Evolutionary conservation across 2,888 invertebrate genomes (phyloP), one percentile per base, ranked within the genome.

Genomic region (Odontocolon sp.): DNA sequence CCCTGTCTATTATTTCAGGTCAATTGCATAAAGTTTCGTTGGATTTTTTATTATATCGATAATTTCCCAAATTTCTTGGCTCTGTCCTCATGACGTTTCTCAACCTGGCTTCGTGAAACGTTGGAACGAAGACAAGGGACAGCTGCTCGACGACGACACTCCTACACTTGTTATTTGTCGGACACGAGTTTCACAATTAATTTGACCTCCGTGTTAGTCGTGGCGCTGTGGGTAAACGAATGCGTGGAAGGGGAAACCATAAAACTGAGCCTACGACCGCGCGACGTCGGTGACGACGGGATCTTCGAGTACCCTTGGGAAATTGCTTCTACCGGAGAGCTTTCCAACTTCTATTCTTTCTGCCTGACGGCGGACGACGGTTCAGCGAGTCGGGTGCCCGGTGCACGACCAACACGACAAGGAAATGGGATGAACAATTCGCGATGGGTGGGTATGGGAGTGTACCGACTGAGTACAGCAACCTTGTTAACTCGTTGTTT

Each of bases 241-340:
- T 38, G 23, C 26, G 23, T 31, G 38, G 11, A 36, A 50, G 9
- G 26, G 47, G 5, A 9, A 4, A 38, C 36, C 26, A 36, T 50
- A 64, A 64, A 64, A 64, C 26, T 50, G 59, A 14, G 28, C 59
- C 42, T 40, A 36, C 36, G 63, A 33, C 33, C 33, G 14, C 47
- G 33, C 54, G 14, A 9, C 8, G 16, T 31, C 9, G 16, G 33
- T 18, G 14, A n/a, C 18, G 9, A 54, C 54, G 31, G 80, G 81
- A 86, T 82, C 77, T 80, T 77, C 73, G 77, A 78, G 83, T 71
- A 81, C 86, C 85, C 86, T 59, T 78, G 87, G 86, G 87, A 87
- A 87, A 87, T 87, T 84, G 87, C 83, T 84, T 84, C 82, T 77
- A 78, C 83, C 72, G 77, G 54, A 9, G 18, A 45, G 54, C 28